Conservation (phyloP, 2,113 vertebrate species). For the Pleuronectes platessa region DNA sequence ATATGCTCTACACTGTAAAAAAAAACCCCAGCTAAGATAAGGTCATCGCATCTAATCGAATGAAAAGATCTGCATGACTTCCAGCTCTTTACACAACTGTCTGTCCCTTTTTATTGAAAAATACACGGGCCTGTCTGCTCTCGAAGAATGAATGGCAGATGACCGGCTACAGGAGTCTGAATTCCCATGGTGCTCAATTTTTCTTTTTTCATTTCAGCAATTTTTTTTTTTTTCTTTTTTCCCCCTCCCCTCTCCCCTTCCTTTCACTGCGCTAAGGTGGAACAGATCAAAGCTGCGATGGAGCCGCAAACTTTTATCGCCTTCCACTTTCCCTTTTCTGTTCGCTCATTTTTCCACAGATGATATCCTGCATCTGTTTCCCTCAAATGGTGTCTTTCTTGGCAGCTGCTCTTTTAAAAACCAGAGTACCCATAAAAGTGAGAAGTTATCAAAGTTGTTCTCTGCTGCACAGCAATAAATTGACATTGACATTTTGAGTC, state of each 20-base stretch:
- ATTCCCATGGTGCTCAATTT: conserved; percentile 56
- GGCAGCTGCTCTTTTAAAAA: conserved; percentile 73
- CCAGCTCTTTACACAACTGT: conserved; percentile 7
- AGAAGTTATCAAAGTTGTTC: conserved; percentile 75
- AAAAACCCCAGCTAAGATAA: conserved; percentile 37
- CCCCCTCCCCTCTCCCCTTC: conserved; percentile 7
- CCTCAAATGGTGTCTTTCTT: conserved; percentile 60
- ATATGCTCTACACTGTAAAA: conserved; percentile 48
- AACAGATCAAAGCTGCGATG: conserved; percentile 69
- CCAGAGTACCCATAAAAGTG: conserved; percentile 71
- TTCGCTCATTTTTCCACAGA: conserved; percentile 70
- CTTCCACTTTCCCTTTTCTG: conserved; percentile 60
- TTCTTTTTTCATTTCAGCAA: conserved; percentile 15
- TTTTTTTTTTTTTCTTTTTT: neutral
- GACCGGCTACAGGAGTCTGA: conserved; percentile 55
- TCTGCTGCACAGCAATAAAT: conserved; percentile 70
- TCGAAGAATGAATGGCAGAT: conserved; percentile 50
- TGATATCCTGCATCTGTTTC: conserved; percentile 75
- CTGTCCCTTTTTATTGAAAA: conserved; percentile 37
- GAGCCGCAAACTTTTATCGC: conserved; percentile 69
- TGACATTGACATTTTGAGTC: conserved; percentile 72
- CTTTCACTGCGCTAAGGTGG: conserved; percentile 63
- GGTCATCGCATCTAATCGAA: conserved; percentile 36
- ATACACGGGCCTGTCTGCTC: neutral
- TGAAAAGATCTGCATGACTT: conserved; percentile 27